Evolutionary conservation across 2,797 vertebrate species (phyloP), one percentile per base, ranked within the genome.

Genomic region (Agapornis canus): DNA sequence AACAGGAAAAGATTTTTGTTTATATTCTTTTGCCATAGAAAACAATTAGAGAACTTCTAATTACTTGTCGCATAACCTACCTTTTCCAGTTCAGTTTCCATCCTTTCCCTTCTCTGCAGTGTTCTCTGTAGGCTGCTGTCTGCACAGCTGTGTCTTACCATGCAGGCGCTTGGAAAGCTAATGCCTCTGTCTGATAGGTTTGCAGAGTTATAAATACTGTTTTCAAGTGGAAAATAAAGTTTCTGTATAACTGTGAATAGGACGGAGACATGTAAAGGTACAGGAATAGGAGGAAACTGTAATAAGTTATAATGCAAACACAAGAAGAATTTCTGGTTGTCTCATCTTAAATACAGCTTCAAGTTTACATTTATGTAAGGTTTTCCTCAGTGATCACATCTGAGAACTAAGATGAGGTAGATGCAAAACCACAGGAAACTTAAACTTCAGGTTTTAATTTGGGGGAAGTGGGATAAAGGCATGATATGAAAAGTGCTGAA

Each of bases 21-120:
- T 95, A 54, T 93, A 37, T 81, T 75, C 65, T 84, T 89, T 92
- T 89, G 80, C 80, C 56, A 61, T 43, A 35, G 79, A 91, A 95
- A 92, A 89, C 37, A 90, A 87, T 86, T 79, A 57, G 70, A 77
- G 61, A 79, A 49, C 70, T 84, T 83, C 9, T 92, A 70, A 94
- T 96, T 88, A 21, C 81, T 71, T 73, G 29, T 86, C 4, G 1
- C 40, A 25, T 79, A 82, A 82, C 72, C 71, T 88, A 52, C 72
- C 66, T 86, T 96, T 83, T 63, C 13, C 76, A 17, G 60, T 70
- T 86, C 8, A 16, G 3, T 92, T 96, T 93, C 48, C 43, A 70
- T 88, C 40, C 20, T 27, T 65, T 71, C 45, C 22, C 1, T 2
- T 85, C 49, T 59, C 51, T 60, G 23, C 14, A 10, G 15, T 73